phyloP scores from a whole-genome alignment of 1,140 invertebrate genomes.

The Andricus grossulariae region DNA sequence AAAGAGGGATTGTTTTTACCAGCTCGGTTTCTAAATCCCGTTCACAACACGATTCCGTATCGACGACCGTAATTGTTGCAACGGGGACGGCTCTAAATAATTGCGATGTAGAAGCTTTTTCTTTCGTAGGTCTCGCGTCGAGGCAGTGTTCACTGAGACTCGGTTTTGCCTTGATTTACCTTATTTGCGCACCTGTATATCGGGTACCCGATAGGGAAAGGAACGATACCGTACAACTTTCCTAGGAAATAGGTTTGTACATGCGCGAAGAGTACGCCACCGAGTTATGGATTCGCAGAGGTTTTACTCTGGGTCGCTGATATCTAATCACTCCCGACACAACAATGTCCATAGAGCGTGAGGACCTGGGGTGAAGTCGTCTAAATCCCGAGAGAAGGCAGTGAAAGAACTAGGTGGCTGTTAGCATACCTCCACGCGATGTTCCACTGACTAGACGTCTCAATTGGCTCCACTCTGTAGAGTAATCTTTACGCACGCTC shows the following conservation, averaged over 20 bases:
- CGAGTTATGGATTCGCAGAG: neutral
- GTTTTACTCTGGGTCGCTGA: slow-evolving; percentile 26
- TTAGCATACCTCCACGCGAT: slow-evolving; percentile 63
- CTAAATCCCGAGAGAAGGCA: slow-evolving; percentile 37
- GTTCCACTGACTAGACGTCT: slow-evolving; percentile 53
- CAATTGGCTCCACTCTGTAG: slow-evolving; percentile 50
- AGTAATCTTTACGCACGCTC: neutral
- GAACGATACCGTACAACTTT: slow-evolving; percentile 24
- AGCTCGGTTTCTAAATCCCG: slow-evolving; percentile 25
- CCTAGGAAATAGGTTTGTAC: slow-evolving; percentile 30
- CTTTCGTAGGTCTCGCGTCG: slow-evolving; percentile 8
- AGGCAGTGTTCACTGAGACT: slow-evolving; percentile 10
- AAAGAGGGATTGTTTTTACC: slow-evolving; percentile 12
- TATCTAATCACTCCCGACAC: slow-evolving; percentile 31
- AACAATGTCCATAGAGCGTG: slow-evolving; percentile 30
- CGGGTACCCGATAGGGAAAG: slow-evolving; percentile 30
- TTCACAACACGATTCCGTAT: slow-evolving; percentile 9
- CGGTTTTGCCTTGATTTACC: slow-evolving; percentile 30
- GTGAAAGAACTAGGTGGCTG: slow-evolving; percentile 43
- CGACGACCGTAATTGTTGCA: slow-evolving; percentile 25
- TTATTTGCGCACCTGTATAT: slow-evolving; percentile 32
- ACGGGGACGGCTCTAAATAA: slow-evolving; percentile 28
- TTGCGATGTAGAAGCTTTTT: slow-evolving; percentile 21
- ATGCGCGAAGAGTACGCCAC: slow-evolving; percentile 1
- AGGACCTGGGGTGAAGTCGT: slow-evolving; percentile 4